These are phyloP conservation scores for Diploptera punctata DNA, from an alignment of 2,888 invertebrate genomes.

Conservation along the genomic window DNA sequence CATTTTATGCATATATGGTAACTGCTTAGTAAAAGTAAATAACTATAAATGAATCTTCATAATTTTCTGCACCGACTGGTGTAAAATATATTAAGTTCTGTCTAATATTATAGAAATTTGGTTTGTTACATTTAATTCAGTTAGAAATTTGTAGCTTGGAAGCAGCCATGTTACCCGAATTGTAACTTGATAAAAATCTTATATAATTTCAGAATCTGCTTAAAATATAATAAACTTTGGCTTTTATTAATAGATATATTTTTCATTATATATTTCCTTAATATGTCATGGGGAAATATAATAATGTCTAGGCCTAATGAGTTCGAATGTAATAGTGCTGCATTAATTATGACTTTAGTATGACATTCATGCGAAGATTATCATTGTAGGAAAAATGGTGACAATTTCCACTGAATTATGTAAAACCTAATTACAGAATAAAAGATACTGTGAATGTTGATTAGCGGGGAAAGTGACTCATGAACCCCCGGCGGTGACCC, in stretches of 20 bases:
- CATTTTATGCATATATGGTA: not conserved
- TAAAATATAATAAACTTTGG: too few relatives aligned
- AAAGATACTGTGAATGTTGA: not conserved
- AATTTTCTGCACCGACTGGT: conserved; percentile 36
- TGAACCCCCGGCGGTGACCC: conserved; percentile 1
- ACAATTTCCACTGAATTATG: too few relatives aligned
- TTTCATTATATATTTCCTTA: too few relatives aligned
- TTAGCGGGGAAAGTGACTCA: not conserved
- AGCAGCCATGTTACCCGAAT: conserved; percentile 13
- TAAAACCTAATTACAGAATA: too few relatives aligned
- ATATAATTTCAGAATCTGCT: too few relatives aligned
- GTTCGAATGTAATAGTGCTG: too few relatives aligned
- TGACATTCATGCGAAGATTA: too few relatives aligned
- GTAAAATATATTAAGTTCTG: conserved; percentile 19
- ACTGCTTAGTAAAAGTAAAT: not conserved
- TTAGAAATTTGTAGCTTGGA: not conserved
- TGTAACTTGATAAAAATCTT: not conserved
- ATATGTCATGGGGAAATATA: too few relatives aligned
- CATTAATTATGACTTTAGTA: too few relatives aligned
- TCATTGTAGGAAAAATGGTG: too few relatives aligned
- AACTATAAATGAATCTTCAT: conserved; percentile 7
- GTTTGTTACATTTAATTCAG: conserved; percentile 9
- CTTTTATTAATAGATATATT: too few relatives aligned
- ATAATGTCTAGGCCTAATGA: too few relatives aligned
- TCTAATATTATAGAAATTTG: conserved; percentile 1